These are phyloP conservation scores for Rhagonycha lutea DNA, from an alignment of 2,888 invertebrate genomes.

Conservation along the genomic window DNA sequence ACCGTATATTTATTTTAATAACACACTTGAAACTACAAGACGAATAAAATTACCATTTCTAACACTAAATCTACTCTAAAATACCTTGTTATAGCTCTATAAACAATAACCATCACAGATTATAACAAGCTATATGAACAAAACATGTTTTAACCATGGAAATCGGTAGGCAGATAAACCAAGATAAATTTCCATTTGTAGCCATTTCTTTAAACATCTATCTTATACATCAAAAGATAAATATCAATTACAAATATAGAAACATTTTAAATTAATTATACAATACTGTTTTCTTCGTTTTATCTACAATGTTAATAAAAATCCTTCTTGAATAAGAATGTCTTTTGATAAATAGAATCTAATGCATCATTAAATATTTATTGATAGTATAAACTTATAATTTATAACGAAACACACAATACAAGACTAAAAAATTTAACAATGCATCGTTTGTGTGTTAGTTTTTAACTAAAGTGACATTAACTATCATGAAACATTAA, in stretches of 20 bases:
- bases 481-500: background rate
- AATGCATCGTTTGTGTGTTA: conserved; percentile 6
- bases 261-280: conserved; percentile 31
- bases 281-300: conserved; percentile 41
- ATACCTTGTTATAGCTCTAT: conserved; percentile 46
- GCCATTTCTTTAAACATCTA: background rate
- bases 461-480: background rate
- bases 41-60: conserved; percentile 42
- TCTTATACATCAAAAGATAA: conserved; percentile 5
- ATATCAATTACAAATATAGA: conserved; percentile 7
- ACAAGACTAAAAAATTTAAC: conserved; percentile 1
- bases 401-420: background rate
- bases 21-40: conserved; percentile 48
- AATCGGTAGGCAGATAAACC: conserved; percentile 28
- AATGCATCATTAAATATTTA: conserved; percentile 20
- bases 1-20: conserved; percentile 40
- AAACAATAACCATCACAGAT: conserved; percentile 49
- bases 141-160: conserved; percentile 34
- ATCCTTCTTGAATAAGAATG: conserved; percentile 16
- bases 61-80: conserved; percentile 38
- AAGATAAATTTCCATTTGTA: background rate
- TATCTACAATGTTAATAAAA: conserved; percentile 19
- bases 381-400: background rate
- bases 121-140: conserved; percentile 45
- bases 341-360: conserved; percentile 16